Conservation (phyloP, 2,113 vertebrate genomes). For the Oncorhynchus tshawytscha region DNA sequence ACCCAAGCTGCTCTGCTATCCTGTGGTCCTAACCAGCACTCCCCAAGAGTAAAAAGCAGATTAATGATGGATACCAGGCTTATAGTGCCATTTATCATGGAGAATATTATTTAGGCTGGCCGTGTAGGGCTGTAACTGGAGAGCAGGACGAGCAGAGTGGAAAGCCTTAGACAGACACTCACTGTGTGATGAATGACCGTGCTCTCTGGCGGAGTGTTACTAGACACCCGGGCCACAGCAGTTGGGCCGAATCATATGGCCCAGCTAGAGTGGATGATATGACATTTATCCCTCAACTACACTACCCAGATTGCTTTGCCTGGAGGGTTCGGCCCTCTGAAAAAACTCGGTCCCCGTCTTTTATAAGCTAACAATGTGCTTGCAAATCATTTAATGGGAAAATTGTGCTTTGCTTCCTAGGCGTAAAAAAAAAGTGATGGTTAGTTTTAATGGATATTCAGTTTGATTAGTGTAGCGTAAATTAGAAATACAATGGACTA, state of each 20-base stretch:
- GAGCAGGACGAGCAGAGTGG: constrained; percentile 86
- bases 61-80: constrained; percentile 98
- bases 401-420: too few species aligned
- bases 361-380: background rate
- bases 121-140: constrained; percentile 98
- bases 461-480: background rate
- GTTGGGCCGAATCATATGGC: constrained; percentile 77
- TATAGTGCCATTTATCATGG: constrained; percentile 97
- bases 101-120: constrained; percentile 99
- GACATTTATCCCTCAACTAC: constrained; percentile 73
- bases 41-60: constrained; percentile 97
- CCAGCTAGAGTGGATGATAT: constrained; percentile 39
- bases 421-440: too few species aligned
- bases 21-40: constrained; percentile 89
- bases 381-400: background rate
- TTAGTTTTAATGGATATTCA: too few species aligned
- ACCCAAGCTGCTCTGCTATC: constrained; percentile 88
- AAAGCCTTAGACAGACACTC: constrained; percentile 81
- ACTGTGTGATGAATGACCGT: constrained; percentile 87
- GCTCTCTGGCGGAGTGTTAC: constrained; percentile 87
- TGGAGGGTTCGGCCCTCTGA: constrained; percentile 60
- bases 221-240: constrained; percentile 79
- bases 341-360: constrained; percentile 9
- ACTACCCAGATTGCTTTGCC: constrained; percentile 74
- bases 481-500: background rate